Percentiles rank a stretch among this genome's conserved stretches.
phyloP scores from a whole-genome alignment of 2,797 vertebrate genomes.

The Pteropus rufus region DNA sequence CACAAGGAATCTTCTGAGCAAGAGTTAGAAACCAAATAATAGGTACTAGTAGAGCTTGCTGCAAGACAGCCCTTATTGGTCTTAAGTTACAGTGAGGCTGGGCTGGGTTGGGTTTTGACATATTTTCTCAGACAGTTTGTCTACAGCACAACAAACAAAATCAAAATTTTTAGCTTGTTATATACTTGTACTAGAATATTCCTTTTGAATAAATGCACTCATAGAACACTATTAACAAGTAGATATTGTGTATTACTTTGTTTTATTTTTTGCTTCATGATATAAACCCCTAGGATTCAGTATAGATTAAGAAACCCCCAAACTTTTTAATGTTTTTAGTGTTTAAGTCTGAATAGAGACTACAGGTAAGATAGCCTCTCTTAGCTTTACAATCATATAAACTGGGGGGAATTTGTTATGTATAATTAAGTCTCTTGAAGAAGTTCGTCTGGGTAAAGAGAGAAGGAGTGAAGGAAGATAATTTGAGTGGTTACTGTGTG shows the following conservation, averaged over 20 bases:
- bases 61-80: not conserved
- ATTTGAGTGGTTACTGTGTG: not conserved
- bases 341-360: not conserved
- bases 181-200: not conserved
- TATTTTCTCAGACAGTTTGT: not conserved
- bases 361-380: not conserved
- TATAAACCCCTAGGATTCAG: not conserved
- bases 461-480: not conserved
- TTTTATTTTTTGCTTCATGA: not conserved
- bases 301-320: not conserved
- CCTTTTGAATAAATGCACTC: not conserved
- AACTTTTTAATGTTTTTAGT: not conserved
- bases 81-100: not conserved
- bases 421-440: not conserved
- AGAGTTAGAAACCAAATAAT: not conserved
- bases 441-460: not conserved
- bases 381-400: not conserved
- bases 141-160: not conserved
- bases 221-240: not conserved
- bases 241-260: not conserved
- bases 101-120: not conserved
- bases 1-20: not conserved
- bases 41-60: not conserved
- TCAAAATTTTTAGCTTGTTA: not conserved
- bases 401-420: not conserved